A percentile compares a stretch with the other conserved stretches of the same genome.
Evolutionary conservation across 2,888 invertebrate genomes (phyloP).

Genomic region (Lobophora halterata): DNA sequence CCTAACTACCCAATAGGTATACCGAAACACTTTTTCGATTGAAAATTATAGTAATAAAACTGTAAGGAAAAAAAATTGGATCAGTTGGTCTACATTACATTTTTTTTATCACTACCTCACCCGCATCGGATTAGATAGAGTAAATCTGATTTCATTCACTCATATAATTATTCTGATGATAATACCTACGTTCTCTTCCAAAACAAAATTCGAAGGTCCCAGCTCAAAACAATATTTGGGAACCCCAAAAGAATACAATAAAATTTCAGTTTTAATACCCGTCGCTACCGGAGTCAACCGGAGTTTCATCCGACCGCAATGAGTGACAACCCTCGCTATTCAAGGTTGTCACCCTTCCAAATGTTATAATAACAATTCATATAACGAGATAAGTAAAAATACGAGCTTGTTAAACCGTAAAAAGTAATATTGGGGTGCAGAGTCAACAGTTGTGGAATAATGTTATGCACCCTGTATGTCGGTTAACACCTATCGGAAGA

Average conservation of each 20-base stretch:
- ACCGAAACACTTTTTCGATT: no score
- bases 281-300: conserved; percentile 23
- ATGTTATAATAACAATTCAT: conserved; percentile 71
- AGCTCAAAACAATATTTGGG: no score
- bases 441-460: conserved; percentile 70
- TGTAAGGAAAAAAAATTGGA: no score
- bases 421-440: conserved; percentile 76
- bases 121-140: no score
- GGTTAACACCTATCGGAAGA: conserved; percentile 21
- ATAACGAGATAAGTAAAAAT: conserved; percentile 77
- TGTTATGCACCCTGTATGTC: conserved; percentile 59
- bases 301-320: conserved; percentile 28
- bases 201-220: no score
- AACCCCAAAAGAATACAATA: conserved; percentile 26
- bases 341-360: conserved; percentile 60
- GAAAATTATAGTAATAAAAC: no score
- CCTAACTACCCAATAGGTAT: no score
- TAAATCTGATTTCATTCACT: no score
- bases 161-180: no score
- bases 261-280: conserved; percentile 26
- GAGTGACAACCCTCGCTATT: conserved; percentile 27
- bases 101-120: no score
- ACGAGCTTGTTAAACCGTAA: conserved; percentile 80
- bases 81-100: no score
- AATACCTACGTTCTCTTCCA: no score